phyloP scores from a whole-genome alignment of 2,888 invertebrate species.

The Cyclophora punctaria region DNA sequence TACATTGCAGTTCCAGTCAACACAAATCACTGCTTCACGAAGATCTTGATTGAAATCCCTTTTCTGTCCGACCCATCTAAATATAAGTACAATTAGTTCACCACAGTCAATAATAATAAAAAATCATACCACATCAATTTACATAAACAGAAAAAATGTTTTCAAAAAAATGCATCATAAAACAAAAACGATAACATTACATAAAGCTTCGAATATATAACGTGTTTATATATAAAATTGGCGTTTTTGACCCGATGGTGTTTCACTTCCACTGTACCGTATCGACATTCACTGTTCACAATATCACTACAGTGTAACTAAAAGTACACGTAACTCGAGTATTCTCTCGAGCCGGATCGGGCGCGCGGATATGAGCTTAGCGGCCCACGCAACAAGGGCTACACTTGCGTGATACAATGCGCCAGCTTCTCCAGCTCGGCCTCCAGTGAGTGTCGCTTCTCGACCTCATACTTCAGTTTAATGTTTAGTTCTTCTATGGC shows the following conservation, averaged over 20 bases:
- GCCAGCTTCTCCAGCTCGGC: constrained; percentile 81
- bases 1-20: no score
- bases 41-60: no score
- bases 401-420: constrained; percentile 83
- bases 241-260: no score
- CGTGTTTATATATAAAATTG: no score
- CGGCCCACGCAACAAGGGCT: constrained; percentile 33
- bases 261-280: background rate
- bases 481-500: constrained; percentile 79
- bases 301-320: constrained; percentile 13
- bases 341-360: constrained; percentile 20
- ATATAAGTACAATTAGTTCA: no score
- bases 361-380: constrained; percentile 18
- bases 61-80: no score
- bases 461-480: constrained; percentile 77
- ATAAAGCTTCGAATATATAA: constrained; percentile 22
- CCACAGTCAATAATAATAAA: constrained; percentile 18
- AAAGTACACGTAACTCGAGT: constrained; percentile 36
- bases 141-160: constrained; percentile 30
- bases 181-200: constrained; percentile 34
- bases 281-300: constrained; percentile 5
- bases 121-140: constrained; percentile 17
- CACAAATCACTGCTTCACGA: no score
- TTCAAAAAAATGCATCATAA: constrained; percentile 38
- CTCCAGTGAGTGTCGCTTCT: constrained; percentile 78